These are phyloP conservation scores for Tyto alba DNA, from an alignment of 2,113 vertebrate genomes.

Conservation along the genomic window DNA sequence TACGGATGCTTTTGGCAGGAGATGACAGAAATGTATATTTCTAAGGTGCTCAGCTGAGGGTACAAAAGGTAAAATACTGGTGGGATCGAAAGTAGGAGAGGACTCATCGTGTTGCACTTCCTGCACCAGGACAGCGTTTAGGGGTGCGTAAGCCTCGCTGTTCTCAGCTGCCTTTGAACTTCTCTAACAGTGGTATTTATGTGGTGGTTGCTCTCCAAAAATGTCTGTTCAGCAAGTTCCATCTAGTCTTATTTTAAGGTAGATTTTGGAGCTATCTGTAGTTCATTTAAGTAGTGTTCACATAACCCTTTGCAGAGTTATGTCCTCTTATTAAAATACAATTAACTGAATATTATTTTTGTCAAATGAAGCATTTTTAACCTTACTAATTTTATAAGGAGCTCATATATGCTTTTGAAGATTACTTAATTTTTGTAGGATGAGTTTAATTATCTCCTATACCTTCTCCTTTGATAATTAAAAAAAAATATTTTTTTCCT, in stretches of 20 bases:
- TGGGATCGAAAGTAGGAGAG: background rate
- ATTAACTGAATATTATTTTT: background rate
- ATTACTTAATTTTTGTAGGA: background rate
- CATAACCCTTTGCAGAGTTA: background rate
- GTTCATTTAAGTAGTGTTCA: background rate
- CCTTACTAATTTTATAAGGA: background rate
- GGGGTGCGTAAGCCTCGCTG: rapidly evolving
- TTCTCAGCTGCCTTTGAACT: background rate
- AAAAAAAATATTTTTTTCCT: no score
- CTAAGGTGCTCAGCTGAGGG: background rate
- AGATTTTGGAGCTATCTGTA: background rate
- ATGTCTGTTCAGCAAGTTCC: background rate
- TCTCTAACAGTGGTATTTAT: background rate
- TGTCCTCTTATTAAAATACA: background rate
- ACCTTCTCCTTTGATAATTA: background rate
- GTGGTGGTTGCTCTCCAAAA: background rate
- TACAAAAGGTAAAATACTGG: background rate
- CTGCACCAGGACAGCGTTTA: rapidly evolving
- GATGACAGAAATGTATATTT: background rate
- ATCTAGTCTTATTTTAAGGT: background rate
- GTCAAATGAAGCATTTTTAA: background rate
- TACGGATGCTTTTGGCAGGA: background rate
- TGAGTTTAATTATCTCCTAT: background rate
- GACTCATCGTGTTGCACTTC: rapidly evolving
- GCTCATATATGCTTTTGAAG: background rate